Evolutionary conservation across 2,888 invertebrate genomes (phyloP).

Genomic region (Eupithecia vulgata): DNA sequence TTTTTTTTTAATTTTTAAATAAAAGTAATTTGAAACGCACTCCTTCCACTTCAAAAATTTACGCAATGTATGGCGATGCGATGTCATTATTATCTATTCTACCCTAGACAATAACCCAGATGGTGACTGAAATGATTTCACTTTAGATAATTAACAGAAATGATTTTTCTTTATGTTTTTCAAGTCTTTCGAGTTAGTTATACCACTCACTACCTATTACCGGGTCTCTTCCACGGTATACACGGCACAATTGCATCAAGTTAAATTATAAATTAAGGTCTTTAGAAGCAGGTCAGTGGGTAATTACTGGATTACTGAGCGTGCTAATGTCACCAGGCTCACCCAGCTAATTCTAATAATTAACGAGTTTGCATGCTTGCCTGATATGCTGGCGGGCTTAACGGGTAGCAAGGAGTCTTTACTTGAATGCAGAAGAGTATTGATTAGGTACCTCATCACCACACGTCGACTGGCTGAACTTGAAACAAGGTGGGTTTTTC

Average conservation of each 20-base stretch:
- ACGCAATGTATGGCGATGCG: too few relatives aligned
- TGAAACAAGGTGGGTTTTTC: too few relatives aligned
- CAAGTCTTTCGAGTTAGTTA: not conserved
- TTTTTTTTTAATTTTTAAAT: too few relatives aligned
- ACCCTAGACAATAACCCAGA: too few relatives aligned
- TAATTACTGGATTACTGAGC: slow-evolving; percentile 61
- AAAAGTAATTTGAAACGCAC: too few relatives aligned
- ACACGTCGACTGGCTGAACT: too few relatives aligned
- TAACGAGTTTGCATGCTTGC: slow-evolving; percentile 28
- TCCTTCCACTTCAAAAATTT: too few relatives aligned
- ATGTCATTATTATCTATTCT: too few relatives aligned
- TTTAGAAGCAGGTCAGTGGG: slow-evolving; percentile 68
- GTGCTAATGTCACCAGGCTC: slow-evolving; percentile 61
- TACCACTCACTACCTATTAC: too few relatives aligned
- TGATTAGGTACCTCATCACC: not conserved
- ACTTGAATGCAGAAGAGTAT: slow-evolving; percentile 2
- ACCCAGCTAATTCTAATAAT: slow-evolving; percentile 53
- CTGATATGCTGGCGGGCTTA: not conserved
- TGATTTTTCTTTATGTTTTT: not conserved
- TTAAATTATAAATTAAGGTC: slow-evolving; percentile 57
- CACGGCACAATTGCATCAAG: slow-evolving; percentile 47
- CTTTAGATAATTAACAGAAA: not conserved
- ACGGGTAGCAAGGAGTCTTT: not conserved
- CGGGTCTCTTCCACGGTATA: not conserved
- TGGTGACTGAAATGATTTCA: not conserved